Conservation (phyloP, 2,888 invertebrate genomes). For the Drosophila buzzatii region DNA sequence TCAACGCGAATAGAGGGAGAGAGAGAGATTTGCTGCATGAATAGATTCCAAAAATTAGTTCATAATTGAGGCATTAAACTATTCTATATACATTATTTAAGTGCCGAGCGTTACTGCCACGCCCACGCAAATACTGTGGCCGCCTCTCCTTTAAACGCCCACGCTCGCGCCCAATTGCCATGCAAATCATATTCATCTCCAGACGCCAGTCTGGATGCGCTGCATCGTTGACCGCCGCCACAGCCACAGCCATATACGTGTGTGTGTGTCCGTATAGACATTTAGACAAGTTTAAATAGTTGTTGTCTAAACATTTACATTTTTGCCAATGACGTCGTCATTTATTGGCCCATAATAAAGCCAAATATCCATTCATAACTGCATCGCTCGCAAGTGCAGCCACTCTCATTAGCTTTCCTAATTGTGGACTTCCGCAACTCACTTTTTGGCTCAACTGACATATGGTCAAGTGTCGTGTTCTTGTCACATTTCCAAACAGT, state of each 20-base stretch:
- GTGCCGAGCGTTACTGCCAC: conserved; percentile 55
- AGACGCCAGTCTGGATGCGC: conserved; percentile 36
- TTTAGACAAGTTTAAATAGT: conserved; percentile 61
- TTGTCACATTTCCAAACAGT: conserved; percentile 43
- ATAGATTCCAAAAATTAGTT: conserved; percentile 58
- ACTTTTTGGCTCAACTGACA: conserved; percentile 33
- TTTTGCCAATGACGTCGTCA: conserved; percentile 75
- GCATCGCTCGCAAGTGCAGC: conserved; percentile 38
- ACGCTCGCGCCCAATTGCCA: conserved; percentile 23
- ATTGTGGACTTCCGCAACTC: conserved; percentile 38
- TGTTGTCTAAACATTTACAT: conserved; percentile 77
- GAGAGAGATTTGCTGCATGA: conserved; percentile 47
- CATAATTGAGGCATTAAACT: conserved; percentile 75
- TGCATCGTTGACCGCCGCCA: conserved; percentile 43
- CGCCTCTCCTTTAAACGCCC: conserved; percentile 10
- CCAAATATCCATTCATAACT: conserved; percentile 54
- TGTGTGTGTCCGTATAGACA: conserved; percentile 18
- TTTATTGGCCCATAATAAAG: conserved; percentile 46
- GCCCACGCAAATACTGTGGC: conserved; percentile 15
- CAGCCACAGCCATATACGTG: conserved; percentile 18
- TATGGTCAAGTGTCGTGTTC: conserved; percentile 61
- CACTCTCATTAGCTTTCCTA: conserved; percentile 27
- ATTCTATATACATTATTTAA: conserved; percentile 68
- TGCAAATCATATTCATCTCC: conserved; percentile 43
- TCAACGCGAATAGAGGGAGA: background rate